These are phyloP conservation scores for Dione vanillae DNA, from an alignment of 2,888 invertebrate genomes.

Conservation along the genomic window DNA sequence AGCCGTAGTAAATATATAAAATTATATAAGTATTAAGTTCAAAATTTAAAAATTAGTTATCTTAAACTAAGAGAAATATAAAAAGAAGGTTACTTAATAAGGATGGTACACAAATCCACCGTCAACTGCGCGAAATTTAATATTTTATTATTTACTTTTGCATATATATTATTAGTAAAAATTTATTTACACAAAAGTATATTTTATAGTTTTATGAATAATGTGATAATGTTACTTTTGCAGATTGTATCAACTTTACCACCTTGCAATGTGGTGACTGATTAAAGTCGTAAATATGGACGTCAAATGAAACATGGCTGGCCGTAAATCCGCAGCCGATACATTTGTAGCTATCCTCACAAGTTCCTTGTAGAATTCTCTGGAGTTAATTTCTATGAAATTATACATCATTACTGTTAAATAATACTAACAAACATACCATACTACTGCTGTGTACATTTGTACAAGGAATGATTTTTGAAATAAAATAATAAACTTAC, in stretches of 20 bases:
- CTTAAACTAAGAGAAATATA: too few species aligned
- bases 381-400: not conserved
- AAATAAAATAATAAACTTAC: too few species aligned
- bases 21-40: too few species aligned
- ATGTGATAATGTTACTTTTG: conserved; percentile 3
- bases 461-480: too few species aligned
- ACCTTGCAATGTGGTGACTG: conserved; percentile 53
- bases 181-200: not conserved
- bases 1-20: too few species aligned
- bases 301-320: conserved; percentile 76
- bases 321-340: conserved; percentile 80
- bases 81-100: too few species aligned
- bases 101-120: too few species aligned
- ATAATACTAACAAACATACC: not conserved
- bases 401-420: not conserved
- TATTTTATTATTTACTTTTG: too few species aligned
- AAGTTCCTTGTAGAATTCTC: conserved; percentile 4
- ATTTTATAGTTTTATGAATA: conserved; percentile 2
- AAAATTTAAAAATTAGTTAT: too few species aligned
- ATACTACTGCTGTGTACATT: too few species aligned
- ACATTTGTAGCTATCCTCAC: conserved; percentile 78
- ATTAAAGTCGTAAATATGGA: conserved; percentile 82
- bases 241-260: conserved; percentile 6
- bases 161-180: too few species aligned
- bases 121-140: too few species aligned